Conservation (phyloP, 2,113 vertebrate genomes). For the Physeter macrocephalus region DNA sequence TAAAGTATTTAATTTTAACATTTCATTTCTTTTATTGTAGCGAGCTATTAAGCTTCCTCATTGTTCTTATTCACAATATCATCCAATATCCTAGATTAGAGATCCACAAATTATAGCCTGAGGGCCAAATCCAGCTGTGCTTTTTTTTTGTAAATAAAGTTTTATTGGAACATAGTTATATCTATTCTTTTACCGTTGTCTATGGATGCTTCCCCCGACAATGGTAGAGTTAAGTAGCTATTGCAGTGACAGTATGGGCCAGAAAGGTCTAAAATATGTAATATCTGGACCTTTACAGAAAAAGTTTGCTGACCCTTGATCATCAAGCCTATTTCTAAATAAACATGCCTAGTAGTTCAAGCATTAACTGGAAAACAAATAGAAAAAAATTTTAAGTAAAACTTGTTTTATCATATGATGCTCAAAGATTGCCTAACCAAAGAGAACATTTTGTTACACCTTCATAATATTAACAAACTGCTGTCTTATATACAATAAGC, state of each 20-base stretch:
- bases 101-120: neutral
- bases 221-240: neutral
- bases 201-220: neutral
- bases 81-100: neutral
- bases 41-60: neutral
- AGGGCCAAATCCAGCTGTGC: neutral
- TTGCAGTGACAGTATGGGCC: neutral
- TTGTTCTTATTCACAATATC: neutral
- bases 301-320: neutral
- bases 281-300: neutral
- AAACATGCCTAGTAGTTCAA: neutral
- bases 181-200: neutral
- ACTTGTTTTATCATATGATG: neutral
- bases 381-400: constrained; percentile 31
- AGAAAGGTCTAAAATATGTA: neutral
- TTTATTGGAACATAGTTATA: neutral
- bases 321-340: neutral
- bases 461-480: constrained; percentile 68
- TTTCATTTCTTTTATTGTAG: neutral
- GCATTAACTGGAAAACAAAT: neutral
- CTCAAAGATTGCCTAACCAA: constrained; percentile 32
- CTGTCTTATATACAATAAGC: constrained; percentile 69
- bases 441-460: constrained; percentile 55
- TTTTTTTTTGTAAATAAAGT: neutral
- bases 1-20: neutral